Base-by-base conservation (phyloP, 2,888 invertebrate species). In the Ligdia adustata region DNA sequence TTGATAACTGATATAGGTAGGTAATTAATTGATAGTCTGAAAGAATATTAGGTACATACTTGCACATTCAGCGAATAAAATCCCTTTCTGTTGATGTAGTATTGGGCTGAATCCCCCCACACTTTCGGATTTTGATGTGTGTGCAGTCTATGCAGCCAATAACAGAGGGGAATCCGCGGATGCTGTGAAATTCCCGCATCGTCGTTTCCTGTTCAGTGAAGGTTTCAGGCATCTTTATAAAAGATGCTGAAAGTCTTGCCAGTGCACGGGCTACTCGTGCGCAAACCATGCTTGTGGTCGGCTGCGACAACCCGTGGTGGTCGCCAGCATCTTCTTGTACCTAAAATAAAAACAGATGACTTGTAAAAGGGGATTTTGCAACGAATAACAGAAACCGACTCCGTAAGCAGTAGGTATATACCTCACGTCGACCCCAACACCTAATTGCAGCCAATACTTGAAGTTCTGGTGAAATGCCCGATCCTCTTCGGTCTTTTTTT, bases 71-170 rank as follows among this genome's bases (percentile, higher is more conserved):
- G n/a, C n/a, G n/a, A n/a, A n/a, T 26, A 26, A n/a, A 26, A 26
- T 9, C 26, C 26, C 9, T 26, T 26, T 26, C 26, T 26, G n/a
- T 26, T 26, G 6, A 26, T 26, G 4, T 9, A 16, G n/a, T 32
- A 18, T 16, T 18, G 32, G 15, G 20, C 22, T 22, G 22, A 4
- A 34, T 22, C 37, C 27, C 12, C n/a, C 34, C 22, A 20, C 12
- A 20, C 9, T 34, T 34, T 12, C 9, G 20, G 4, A 34, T 34
- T 34, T 15, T 11, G 2, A 34, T 22, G 12, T 34, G 34, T 12
- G 34, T 34, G 9, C 34, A 34, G 34, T 34, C 34, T 9, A 34
- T 34, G 12, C 32, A 28, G 27, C 27, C 12, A 12, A 12, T 11
- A 28, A 28, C 15, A 18, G 32, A 18, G 4, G 32, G 11, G 2